Evolutionary conservation across 2,797 vertebrate species (phyloP).

Genomic region (Heliangelus exortis): DNA sequence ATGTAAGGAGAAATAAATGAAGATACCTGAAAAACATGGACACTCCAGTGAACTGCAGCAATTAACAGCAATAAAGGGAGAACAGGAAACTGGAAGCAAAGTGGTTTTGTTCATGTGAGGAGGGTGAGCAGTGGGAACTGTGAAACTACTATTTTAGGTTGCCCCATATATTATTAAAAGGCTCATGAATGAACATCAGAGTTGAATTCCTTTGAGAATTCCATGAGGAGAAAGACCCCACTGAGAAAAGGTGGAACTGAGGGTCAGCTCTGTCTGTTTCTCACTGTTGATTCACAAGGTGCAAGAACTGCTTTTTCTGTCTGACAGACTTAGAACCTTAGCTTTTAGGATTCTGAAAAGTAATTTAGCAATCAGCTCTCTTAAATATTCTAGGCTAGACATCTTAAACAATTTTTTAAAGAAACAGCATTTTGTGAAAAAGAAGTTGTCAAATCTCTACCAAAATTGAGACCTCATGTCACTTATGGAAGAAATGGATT

Average conservation of each 20-base stretch:
- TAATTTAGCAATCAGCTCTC: background rate
- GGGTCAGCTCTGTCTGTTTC: background rate
- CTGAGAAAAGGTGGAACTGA: background rate
- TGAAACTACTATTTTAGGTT: background rate
- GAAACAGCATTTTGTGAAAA: background rate
- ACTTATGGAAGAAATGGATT: background rate
- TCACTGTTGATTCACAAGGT: background rate
- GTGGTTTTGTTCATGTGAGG: background rate
- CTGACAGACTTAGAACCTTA: background rate
- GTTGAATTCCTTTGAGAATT: background rate
- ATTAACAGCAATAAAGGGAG: background rate
- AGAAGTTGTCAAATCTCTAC: background rate
- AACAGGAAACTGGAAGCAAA: background rate
- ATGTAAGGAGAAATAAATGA: background rate
- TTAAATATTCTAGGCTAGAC: background rate
- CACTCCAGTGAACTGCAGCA: background rate
- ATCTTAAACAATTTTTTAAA: background rate
- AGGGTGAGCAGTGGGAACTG: background rate
- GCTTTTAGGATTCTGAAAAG: background rate
- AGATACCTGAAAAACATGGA: background rate
- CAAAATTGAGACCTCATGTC: background rate
- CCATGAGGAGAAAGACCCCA: background rate
- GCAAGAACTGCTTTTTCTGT: background rate
- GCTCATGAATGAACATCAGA: background rate
- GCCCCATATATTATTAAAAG: background rate